Evolutionary conservation across 64 coral and sea anemone genomes (phyloP), one percentile per base, ranked within the genome.

Genomic region (Stichodactyla helianthus): DNA sequence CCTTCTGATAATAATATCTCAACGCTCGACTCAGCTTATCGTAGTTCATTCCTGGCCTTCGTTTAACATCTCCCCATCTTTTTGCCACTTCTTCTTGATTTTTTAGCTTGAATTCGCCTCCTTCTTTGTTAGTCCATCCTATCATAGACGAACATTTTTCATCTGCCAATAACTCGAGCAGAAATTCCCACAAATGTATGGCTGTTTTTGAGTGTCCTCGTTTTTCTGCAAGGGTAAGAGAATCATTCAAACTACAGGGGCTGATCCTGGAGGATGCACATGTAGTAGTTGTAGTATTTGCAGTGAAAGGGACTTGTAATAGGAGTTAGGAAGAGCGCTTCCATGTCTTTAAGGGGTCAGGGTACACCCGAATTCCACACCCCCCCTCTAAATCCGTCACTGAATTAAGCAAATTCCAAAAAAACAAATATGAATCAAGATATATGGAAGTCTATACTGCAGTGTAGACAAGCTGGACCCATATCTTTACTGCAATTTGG

Each of bases 1-100:
- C 91, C 71, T 95, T 95, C 67, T 95, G 90, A 27, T 95, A 95
- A 77, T 95, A 95, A 27, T 95, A 95, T 50, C 94, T 84, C 7
- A 95, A 62, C 8, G 94, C 94, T 16, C 94, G 84, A 28, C 94
- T 95, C 11, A 95, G 88, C 59, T 95, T 95, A 61, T 95, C 94
- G 55, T 95, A 95, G 53, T 95, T 95, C 94, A 95, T 95, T 7
- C 91, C 87, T 6, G 94, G 94, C 14, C 94, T 80, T 0, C 91
- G 90, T 14, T 95, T 95, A 13, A 93, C 50, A 17, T 84, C 35
- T 10, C 94, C 94, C 94, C 94, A 95, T 85, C 94, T 92, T 52
- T 83, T 92, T 0, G 94, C 94, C 4, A 95, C 94, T 54, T 95
- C 94, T 53, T 95, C 94, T 59, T 95, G 94, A 50, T 95, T 93